Base-by-base conservation (phyloP, 2,113 vertebrate genomes). In the Rhynchopsitta pachyrhyncha region DNA sequence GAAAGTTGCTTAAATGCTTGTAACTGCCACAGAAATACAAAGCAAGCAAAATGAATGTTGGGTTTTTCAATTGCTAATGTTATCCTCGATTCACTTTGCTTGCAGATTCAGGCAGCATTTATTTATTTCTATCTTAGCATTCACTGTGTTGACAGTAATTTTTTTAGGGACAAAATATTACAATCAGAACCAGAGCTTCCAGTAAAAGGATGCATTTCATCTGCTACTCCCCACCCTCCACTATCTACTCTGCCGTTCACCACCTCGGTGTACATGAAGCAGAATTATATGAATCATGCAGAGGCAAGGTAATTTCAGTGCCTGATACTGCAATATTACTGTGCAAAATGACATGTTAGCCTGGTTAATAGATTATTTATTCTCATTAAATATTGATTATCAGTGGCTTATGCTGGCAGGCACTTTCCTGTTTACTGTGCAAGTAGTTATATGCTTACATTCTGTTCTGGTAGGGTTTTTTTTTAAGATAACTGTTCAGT, bases 341-440 rank as follows among this genome's bases (percentile, higher is more conserved):
- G 50, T 33, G 81, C 86, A 73, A 84, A 82, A 83, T 20, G 62
- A n/a, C 86, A n/a, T 2, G 49, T 27, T 28, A 81, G 23, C 77
- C 73, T 22, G 53, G 31, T 83, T 76, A 86, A 93, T 93, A 10
- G 90, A 93, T 96, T 88, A 88, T 94, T 95, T 95, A 90, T 96
- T 95, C 41, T 2, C 82, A 94, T 96, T 82, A 95, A 96, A 83
- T 86, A 96, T 94, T 93, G 93, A 95, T 92, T 81, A 83, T 53
- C 49, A 10, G 59, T 23, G 52, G 49, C 55, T 95, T 52, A 44
- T 50, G 77, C 79, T 81, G 82, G 81, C 68, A 86, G 82, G 68
- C 55, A 24, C 31, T 84, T 71, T 78, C 70, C 63, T 81, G 68
- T 59, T 76, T 28, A 25, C 57, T 66, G 86, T 76, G 83, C 57